Evolutionary conservation across 2,113 vertebrate species (phyloP).

Genomic region (Peromyscus leucopus): DNA sequence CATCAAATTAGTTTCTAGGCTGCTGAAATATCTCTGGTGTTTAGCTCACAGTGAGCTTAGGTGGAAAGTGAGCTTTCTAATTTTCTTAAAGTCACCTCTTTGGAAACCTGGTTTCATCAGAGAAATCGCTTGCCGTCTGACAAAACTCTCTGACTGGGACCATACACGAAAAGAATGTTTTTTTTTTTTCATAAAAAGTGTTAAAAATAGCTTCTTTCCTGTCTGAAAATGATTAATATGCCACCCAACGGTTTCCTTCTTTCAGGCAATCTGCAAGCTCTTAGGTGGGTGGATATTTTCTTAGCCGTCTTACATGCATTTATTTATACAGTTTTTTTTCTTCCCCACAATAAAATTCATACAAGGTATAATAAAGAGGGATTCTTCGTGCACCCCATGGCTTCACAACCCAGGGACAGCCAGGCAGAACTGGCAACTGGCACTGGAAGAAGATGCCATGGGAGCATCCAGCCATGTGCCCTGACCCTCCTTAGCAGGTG

Average conservation of each 20-base stretch:
- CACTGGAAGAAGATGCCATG: not conserved
- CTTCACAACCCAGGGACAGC: conserved; percentile 28
- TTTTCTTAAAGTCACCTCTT: not conserved
- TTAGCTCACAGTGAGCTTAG: not conserved
- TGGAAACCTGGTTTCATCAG: not conserved
- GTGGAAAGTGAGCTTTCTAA: not conserved
- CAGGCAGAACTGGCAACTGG: conserved; percentile 47
- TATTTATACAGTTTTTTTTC: conserved; percentile 78
- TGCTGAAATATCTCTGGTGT: not conserved
- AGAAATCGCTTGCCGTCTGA: not conserved
- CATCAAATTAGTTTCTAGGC: not conserved
- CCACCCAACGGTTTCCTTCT: conserved; percentile 86
- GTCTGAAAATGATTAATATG: conserved; percentile 87
- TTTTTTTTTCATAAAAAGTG: conserved; percentile 80
- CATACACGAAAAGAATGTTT: not conserved
- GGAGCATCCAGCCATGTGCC: not conserved
- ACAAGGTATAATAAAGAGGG: conserved; percentile 70
- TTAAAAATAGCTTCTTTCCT: conserved; percentile 87
- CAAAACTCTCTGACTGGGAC: not conserved
- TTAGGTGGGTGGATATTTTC: conserved; percentile 87
- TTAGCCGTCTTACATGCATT: conserved; percentile 81
- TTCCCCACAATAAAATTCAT: conserved; percentile 75
- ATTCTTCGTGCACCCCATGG: conserved; percentile 13
- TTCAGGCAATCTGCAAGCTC: conserved; percentile 85
- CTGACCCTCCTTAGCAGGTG: conserved; percentile 65